Conservation (phyloP, 1,140 invertebrate species). For the Eueides isabella region DNA sequence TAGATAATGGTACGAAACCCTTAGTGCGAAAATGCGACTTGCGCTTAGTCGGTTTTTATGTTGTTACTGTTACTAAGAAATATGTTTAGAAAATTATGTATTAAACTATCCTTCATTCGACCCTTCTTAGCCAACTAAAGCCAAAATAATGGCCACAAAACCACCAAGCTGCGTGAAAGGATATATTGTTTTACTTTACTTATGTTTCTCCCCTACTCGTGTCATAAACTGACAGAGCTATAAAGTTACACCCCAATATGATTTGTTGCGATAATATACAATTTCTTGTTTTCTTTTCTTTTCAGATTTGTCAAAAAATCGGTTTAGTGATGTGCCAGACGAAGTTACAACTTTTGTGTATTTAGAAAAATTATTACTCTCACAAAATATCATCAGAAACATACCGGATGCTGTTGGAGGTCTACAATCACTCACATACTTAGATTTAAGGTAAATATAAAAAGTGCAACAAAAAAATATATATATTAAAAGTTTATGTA, state of each 20-base stretch:
- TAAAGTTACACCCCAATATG: conserved; percentile 28
- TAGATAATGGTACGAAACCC: too few species aligned
- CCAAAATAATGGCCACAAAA: conserved; percentile 19
- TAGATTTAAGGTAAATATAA: conserved; percentile 90
- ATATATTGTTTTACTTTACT: conserved; percentile 36
- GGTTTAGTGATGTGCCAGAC: conserved; percentile 93
- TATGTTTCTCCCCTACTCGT: conserved; percentile 15
- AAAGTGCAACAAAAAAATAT: neutral
- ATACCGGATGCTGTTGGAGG: conserved; percentile 92
- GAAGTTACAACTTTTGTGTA: conserved; percentile 93
- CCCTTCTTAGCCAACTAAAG: neutral
- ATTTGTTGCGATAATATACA: conserved; percentile 4
- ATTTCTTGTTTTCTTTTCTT: conserved; percentile 93
- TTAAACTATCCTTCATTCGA: neutral
- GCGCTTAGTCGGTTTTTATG: neutral
- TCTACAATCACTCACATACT: conserved; percentile 92
- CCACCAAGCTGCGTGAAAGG: conserved; percentile 34
- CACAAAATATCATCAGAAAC: conserved; percentile 94
- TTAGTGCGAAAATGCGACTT: too few species aligned
- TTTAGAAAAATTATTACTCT: conserved; percentile 93
- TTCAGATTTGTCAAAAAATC: conserved; percentile 97
- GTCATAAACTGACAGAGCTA: conserved; percentile 18
- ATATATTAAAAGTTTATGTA: neutral
- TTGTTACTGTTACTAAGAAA: neutral
- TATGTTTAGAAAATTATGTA: neutral